These are phyloP conservation scores for Agriotes lineatus DNA, from an alignment of 2,888 invertebrate species.

Conservation along the genomic window DNA sequence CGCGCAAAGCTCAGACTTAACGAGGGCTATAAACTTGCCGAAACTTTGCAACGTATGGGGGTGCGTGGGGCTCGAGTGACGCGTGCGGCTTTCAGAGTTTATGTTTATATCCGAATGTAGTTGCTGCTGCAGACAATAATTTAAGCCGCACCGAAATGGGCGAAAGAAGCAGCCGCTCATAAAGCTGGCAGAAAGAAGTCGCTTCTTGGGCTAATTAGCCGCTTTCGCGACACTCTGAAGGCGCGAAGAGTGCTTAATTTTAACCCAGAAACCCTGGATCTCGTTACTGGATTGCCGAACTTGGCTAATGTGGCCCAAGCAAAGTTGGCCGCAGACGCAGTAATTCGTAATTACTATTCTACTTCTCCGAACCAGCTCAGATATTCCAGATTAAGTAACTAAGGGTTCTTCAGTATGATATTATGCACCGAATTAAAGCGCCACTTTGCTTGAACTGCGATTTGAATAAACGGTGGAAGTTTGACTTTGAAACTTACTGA, in stretches of 20 bases:
- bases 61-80: constrained; percentile 11
- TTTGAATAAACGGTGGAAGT: too few species aligned
- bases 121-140: neutral
- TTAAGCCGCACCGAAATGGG: neutral
- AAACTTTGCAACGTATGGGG: constrained; percentile 20
- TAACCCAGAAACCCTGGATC: neutral
- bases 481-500: too few species aligned
- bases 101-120: constrained; percentile 2
- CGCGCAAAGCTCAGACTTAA: constrained; percentile 18
- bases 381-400: neutral
- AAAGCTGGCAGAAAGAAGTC: neutral
- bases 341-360: constrained; percentile 10
- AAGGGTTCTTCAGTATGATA: too few species aligned
- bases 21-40: constrained; percentile 21
- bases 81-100: constrained; percentile 18
- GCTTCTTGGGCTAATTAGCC: neutral
- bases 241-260: neutral
- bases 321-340: neutral
- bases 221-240: neutral
- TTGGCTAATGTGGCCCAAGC: constrained; percentile 3
- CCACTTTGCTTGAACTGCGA: too few species aligned
- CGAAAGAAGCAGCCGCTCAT: neutral
- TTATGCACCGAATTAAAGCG: too few species aligned
- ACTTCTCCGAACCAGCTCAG: neutral
- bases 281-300: constrained; percentile 6